These are phyloP conservation scores for Diadegma fenestrale DNA, from an alignment of 2,888 invertebrate genomes.

Conservation along the genomic window DNA sequence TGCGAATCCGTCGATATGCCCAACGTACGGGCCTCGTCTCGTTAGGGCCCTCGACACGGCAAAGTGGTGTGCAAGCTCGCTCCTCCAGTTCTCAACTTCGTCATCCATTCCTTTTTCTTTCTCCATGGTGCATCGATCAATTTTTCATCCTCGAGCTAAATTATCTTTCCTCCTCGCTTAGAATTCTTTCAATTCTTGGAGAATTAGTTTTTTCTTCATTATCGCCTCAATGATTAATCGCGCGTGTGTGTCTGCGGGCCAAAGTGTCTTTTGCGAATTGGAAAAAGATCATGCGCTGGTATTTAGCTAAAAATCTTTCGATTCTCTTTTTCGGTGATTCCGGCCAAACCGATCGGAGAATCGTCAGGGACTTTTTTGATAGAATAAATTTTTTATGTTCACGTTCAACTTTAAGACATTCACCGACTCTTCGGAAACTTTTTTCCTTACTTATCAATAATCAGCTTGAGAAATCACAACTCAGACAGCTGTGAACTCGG, in stretches of 20 bases:
- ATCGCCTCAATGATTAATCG: not conserved
- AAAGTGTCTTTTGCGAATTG: not conserved
- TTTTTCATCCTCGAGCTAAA: not conserved
- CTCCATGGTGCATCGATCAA: not conserved
- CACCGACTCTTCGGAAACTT: too few relatives aligned
- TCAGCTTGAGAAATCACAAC: too few relatives aligned
- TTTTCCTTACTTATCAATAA: too few relatives aligned
- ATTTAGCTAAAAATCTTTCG: too few relatives aligned
- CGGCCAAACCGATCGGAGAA: too few relatives aligned
- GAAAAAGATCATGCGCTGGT: not conserved
- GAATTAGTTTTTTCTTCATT: not conserved
- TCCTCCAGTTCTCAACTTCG: not conserved
- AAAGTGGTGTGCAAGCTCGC: slow-evolving; percentile 1
- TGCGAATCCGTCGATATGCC: slow-evolving; percentile 3
- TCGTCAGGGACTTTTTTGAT: too few relatives aligned
- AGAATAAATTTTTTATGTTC: too few relatives aligned
- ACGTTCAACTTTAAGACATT: too few relatives aligned
- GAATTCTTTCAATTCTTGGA: not conserved
- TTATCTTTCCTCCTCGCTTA: not conserved
- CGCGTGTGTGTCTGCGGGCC: not conserved
- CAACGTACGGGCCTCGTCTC: slow-evolving; percentile 15
- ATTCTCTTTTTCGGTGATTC: too few relatives aligned
- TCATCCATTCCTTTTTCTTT: not conserved
- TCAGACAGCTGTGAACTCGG: too few relatives aligned
- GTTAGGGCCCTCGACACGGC: not conserved